These are phyloP conservation scores for Chamaetylas fuelleborni DNA, from an alignment of 2,113 vertebrate genomes.

Conservation along the genomic window DNA sequence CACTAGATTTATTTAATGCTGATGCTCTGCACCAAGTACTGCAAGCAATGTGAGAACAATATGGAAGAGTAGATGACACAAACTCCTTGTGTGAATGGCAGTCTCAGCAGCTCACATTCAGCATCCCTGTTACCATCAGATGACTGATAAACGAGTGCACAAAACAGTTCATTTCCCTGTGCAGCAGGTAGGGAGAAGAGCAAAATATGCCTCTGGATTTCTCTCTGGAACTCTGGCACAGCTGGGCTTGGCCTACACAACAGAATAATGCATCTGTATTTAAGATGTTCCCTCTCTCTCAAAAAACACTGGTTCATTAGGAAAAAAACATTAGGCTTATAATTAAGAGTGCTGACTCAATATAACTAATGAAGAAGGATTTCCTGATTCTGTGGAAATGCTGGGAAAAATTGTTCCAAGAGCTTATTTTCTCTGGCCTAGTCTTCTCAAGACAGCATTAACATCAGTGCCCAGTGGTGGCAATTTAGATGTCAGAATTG, in stretches of 20 bases:
- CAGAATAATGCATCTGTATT: background rate
- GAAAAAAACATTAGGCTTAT: background rate
- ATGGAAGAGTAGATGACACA: background rate
- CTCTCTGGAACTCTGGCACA: background rate
- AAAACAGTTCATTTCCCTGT: background rate
- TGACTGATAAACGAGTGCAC: accelerated
- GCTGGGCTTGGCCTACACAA: background rate
- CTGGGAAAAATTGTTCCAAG: background rate
- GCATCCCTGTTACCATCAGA: background rate
- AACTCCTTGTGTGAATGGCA: background rate
- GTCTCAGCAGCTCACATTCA: background rate
- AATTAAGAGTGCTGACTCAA: background rate
- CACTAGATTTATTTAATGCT: background rate
- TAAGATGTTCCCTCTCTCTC: background rate
- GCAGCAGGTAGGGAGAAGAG: background rate
- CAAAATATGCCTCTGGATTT: background rate
- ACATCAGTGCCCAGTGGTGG: background rate
- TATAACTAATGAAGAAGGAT: background rate
- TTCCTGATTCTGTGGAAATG: background rate
- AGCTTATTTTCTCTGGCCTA: background rate
- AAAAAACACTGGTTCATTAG: background rate
- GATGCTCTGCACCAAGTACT: background rate
- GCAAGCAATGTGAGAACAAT: background rate
- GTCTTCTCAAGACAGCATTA: background rate
- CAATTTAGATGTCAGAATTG: background rate